Base-by-base conservation (phyloP, 2,888 invertebrate species). In the Pilophorus perplexus region DNA sequence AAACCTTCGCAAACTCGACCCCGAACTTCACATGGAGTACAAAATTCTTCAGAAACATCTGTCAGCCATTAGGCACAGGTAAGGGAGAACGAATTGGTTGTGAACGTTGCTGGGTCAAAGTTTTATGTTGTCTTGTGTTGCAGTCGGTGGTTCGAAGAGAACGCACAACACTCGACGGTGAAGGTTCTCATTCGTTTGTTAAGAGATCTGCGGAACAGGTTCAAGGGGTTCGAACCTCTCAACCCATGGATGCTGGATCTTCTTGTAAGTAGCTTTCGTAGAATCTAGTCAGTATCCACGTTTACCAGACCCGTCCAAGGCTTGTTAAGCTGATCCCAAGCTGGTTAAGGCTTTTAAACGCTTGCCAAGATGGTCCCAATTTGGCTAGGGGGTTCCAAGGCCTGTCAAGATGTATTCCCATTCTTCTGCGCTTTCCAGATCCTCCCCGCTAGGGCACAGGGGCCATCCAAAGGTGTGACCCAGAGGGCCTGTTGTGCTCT, bases 221-320 rank as follows among this genome's bases (percentile, higher is more conserved):
- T 94, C 79, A 85, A 89, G 70, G 96, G 96, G 0, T 85, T 98
- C 68, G 85, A 90, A 68, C 89, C 94, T 1, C 81, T 99, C 6
- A 92, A 92, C 1, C 93, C 96, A 0, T 99, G 98, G 98, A 93
- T 96, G 87, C 80, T 98, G 33, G 97, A 98, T 80, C 82, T 98
- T 42, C 81, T 98, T 74, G 82, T 81, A 73, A 72, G 77, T 72
- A 8, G 27, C 40, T 33, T n/a, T n/a, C n/a, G n/a, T n/a, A n/a
- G n/a, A n/a, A n/a, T n/a, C n/a, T n/a, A n/a, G n/a, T n/a, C n/a
- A n/a, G n/a, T n/a, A n/a, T n/a, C n/a, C n/a, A n/a, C n/a, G n/a
- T n/a, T n/a, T n/a, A n/a, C n/a, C n/a, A n/a, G n/a, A n/a, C n/a
- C n/a, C n/a, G n/a, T n/a, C n/a, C n/a, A n/a, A n/a, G n/a, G n/a